Evolutionary conservation across 2,113 vertebrate genomes (phyloP), one percentile per base, ranked within the genome.

Genomic region (Psophia crepitans): DNA sequence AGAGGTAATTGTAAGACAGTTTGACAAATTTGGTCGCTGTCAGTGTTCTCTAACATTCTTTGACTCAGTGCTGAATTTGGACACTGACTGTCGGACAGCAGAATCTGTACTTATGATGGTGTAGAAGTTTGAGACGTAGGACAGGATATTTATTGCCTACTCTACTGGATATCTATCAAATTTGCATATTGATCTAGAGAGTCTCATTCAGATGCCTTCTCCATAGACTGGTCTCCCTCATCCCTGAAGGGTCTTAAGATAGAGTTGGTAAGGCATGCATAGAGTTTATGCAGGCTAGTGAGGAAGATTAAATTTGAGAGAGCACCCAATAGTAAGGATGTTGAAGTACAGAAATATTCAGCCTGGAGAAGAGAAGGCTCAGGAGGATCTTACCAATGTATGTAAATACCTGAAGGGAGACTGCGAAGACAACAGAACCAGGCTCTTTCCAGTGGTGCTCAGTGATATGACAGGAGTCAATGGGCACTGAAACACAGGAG

Each of bases 241-340:
- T 44, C 46, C 37, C 51, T 87, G 9, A 61, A 14, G 19, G 68
- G 11, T 65, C 35, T 49, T 30, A n/a, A 66, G 23, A 18, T 18
- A 30, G 21, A 21, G 17, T 19, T 58, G 21, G 12, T 44, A 17
- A n/a, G 41, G 7, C 4, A 1, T 13, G 24, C 39, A 12, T 23
- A 17, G 32, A 28, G 9, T 69, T 76, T 17, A 3, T 65, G 39
- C 20, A 87, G 48, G 12, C 17, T 44, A 35, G 16, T 17, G 48
- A 74, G 69, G 56, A 85, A 70, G 65, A 61, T 4, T 0, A 41
- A 61, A 63, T 0, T 69, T 24, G 20, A 46, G 37, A 84, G 60
- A 89, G 4, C 14, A 44, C 22, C 27, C 15, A 1, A 8, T 9
- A 69, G 12, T 51, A 15, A 37, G 11, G 26, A n/a, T 1, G 0